phyloP scores from a whole-genome alignment of 2,797 vertebrate species.

The Coracias cyanogaster region DNA sequence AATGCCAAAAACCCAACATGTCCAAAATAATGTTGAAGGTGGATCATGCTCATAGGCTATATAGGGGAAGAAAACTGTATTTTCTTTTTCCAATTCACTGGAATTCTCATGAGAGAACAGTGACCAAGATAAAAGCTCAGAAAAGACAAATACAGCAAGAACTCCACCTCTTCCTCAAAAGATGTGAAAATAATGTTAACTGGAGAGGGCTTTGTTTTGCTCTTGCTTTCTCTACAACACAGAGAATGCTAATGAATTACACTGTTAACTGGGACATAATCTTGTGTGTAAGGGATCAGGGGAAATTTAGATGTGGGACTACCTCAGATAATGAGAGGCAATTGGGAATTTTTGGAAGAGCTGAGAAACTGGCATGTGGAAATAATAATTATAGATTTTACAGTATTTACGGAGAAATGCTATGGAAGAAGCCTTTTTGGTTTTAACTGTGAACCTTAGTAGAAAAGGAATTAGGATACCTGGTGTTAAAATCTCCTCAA shows the following conservation, averaged over 20 bases:
- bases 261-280: slow-evolving; percentile 73
- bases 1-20: background rate
- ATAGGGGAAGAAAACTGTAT: background rate
- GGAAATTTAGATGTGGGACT: slow-evolving; percentile 73
- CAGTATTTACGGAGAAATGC: slow-evolving; percentile 62
- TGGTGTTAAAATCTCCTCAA: slow-evolving; percentile 60
- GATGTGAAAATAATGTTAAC: slow-evolving; percentile 56
- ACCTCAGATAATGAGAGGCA: slow-evolving; percentile 69
- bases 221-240: slow-evolving; percentile 59
- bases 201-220: slow-evolving; percentile 35
- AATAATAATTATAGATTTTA: slow-evolving; percentile 76
- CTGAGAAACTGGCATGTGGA: slow-evolving; percentile 59
- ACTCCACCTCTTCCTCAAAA: slow-evolving; percentile 22
- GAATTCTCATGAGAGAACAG: background rate
- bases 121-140: slow-evolving; percentile 44
- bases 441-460: slow-evolving; percentile 47
- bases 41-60: background rate
- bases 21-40: background rate
- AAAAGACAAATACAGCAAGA: slow-evolving; percentile 52
- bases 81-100: slow-evolving; percentile 7
- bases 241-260: slow-evolving; percentile 72
- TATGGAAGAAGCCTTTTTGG: background rate
- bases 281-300: slow-evolving; percentile 63
- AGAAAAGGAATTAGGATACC: slow-evolving; percentile 66
- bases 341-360: slow-evolving; percentile 60